Base-by-base conservation (phyloP, 2,113 vertebrate genomes). In the Crypturellus undulatus region DNA sequence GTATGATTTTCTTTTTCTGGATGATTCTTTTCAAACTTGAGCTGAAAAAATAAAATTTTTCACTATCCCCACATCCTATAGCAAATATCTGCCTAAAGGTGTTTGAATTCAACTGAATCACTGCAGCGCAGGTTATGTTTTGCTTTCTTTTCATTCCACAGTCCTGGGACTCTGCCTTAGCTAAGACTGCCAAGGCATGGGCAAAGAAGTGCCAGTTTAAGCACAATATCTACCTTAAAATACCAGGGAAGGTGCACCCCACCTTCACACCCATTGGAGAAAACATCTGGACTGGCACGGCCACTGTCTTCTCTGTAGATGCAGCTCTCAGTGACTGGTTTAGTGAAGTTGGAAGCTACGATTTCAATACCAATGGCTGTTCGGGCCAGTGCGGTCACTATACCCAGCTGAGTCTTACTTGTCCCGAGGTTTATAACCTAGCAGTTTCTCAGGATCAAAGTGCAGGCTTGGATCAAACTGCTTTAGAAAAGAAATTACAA, bases 91-190 rank as follows among this genome's bases (percentile, higher is more conserved):
- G 16, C 85, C 86, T 69, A 18, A 79, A 84, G 64, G n/a, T 24
- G 12, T 64, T 78, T 86, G 8, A 79, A 77, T 85, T 75, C 49
- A 84, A 21, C 8, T 17, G 63, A 78, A 11, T 52, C 45, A 73
- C 14, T 79, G 56, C n/a, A 36, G 3, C 71, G n/a, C 19, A 42
- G 7, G 10, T 83, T 71, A 28, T 40, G 10, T 10, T 43, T 9
- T 19, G 0, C 77, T 91, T 91, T 80, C 80, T 88, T 92, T 68
- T 70, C 96, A 79, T 89, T 91, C 92, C 96, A 40, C 86, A 98
- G 98, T 98, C 97, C 30, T 98, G 98, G 98, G 98, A 98, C 1
- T 9, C 96, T 93, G 97, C 97, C 92, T 96, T 98, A 95, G 97
- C 98, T 77, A 97, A 96, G 79, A 95, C 84, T 89, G 98, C 98